These are phyloP conservation scores for Cynoglossus semilaevis DNA, from an alignment of 2,113 vertebrate species.

Conservation along the genomic window DNA sequence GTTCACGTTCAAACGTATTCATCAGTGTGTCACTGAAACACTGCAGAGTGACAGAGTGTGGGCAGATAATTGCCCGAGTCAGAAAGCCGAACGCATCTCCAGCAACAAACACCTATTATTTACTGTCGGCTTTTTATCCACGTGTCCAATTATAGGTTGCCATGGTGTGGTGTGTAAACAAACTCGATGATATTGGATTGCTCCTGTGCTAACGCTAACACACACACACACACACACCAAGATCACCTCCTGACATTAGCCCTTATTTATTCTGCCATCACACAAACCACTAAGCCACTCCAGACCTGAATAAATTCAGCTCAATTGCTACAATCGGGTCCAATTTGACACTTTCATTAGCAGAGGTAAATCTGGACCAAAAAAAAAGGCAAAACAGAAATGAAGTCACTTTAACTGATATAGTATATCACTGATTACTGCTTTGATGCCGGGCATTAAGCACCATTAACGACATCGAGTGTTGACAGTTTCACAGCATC, in stretches of 20 bases:
- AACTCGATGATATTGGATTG: constrained; percentile 30
- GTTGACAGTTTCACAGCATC: not conserved
- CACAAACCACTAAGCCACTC: constrained; percentile 10
- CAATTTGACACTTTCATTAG: not conserved
- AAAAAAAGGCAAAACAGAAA: not conserved
- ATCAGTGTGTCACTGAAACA: constrained; percentile 1
- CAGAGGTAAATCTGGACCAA: not conserved
- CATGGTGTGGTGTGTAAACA: constrained; percentile 43
- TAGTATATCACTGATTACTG: not conserved
- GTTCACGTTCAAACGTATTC: constrained; percentile 6
- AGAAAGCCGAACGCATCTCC: constrained; percentile 33
- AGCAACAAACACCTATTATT: constrained; percentile 44
- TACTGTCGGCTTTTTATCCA: constrained; percentile 39
- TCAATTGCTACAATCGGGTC: not conserved
- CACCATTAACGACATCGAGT: not conserved
- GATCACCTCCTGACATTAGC: not conserved
- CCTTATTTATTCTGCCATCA: constrained; percentile 17
- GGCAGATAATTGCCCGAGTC: constrained; percentile 43
- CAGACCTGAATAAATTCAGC: constrained; percentile 7
- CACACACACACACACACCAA: constrained; percentile 3
- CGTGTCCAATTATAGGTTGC: constrained; percentile 38
- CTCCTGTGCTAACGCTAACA: too few relatives aligned
- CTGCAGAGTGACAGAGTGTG: constrained; percentile 22
- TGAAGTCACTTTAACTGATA: not conserved
- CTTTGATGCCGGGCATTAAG: not conserved